Conservation (phyloP, 2,797 vertebrate genomes). For the Neosilurus mollespiculum region DNA sequence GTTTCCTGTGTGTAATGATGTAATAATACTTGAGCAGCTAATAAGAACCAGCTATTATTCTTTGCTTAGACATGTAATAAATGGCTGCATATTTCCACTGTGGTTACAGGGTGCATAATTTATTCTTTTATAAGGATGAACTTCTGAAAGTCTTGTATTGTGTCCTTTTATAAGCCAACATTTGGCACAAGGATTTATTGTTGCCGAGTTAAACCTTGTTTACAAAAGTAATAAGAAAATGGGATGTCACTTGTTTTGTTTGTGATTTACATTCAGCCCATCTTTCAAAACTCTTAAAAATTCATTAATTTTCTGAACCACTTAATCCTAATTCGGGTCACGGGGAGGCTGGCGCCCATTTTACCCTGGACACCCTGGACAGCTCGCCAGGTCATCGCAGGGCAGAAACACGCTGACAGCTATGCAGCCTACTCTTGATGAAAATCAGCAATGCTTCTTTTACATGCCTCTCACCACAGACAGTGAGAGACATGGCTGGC, state of each 20-base stretch:
- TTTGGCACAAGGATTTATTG: no score
- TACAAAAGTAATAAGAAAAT: not conserved
- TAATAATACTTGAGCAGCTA: not conserved
- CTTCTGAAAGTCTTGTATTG: not conserved
- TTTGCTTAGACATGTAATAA: not conserved
- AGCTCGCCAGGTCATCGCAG: no score
- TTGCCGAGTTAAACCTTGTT: not conserved
- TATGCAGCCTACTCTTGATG: no score
- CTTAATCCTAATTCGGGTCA: no score
- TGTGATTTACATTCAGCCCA: not conserved
- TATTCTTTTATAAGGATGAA: not conserved
- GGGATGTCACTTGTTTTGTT: not conserved
- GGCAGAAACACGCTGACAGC: no score
- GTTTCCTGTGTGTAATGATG: slow-evolving; percentile 7
- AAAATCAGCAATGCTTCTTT: no score
- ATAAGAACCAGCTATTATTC: slow-evolving; percentile 5
- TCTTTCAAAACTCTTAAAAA: no score
- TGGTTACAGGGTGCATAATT: not conserved
- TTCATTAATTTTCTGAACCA: no score
- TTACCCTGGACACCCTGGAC: no score
- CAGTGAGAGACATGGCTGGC: no score
- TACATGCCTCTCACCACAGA: no score
- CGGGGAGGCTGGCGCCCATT: no score
- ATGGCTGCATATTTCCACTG: not conserved
- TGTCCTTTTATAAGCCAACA: not conserved